These are phyloP conservation scores for Chloromyia formosa DNA, from an alignment of 2,888 invertebrate species.

Conservation along the genomic window DNA sequence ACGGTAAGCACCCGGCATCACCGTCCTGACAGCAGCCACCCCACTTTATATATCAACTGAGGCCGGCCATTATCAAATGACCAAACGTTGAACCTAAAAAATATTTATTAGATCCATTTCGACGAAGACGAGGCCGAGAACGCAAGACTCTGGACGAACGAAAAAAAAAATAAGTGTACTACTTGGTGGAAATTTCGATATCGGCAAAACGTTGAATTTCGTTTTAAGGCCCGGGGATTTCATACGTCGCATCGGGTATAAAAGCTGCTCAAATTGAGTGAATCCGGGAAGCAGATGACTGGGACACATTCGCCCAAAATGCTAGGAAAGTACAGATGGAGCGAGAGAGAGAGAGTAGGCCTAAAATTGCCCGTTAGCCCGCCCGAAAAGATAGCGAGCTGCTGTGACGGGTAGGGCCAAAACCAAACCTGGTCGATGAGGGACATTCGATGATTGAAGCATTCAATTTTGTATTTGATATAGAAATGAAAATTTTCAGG, in stretches of 20 bases:
- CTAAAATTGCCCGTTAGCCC: not conserved
- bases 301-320: not conserved
- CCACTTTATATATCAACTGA: no score
- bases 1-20: no score
- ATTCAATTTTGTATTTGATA: conserved; percentile 39
- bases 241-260: no score
- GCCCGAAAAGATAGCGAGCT: not conserved
- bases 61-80: conserved; percentile 15
- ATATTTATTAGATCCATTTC: conserved; percentile 34
- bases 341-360: not conserved
- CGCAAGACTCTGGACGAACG: no score
- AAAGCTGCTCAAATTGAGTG: no score
- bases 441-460: conserved; percentile 9
- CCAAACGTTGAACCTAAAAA: not conserved
- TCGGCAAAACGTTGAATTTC: conserved; percentile 15
- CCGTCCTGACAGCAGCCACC: no score
- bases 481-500: conserved; percentile 35
- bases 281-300: no score
- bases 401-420: not conserved
- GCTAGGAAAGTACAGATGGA: not conserved
- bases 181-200: conserved; percentile 27
- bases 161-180: not conserved
- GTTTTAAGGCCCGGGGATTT: not conserved
- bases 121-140: no score
- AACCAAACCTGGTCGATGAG: not conserved